Evolutionary conservation across 2,113 vertebrate genomes (phyloP).

Genomic region (Syngnathoides biaculeatus): DNA sequence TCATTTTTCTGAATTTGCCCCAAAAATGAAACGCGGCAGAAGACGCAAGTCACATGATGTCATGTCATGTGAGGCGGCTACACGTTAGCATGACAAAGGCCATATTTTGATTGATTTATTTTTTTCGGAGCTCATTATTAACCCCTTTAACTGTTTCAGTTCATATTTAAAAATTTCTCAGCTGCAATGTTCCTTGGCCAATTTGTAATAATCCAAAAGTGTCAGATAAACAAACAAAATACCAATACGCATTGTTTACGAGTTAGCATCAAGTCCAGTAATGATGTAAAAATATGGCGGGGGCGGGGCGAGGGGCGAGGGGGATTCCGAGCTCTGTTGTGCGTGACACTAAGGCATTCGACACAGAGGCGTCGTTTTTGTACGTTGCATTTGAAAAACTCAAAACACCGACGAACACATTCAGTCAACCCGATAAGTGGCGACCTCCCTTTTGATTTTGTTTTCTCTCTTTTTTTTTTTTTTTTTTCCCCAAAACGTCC

Average conservation of each 20-base stretch:
- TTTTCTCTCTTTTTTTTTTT: slow-evolving; percentile 23
- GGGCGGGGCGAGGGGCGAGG: slow-evolving; percentile 11
- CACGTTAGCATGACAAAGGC: background rate
- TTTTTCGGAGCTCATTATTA: background rate
- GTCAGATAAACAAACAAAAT: background rate
- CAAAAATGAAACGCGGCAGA: background rate
- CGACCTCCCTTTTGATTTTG: slow-evolving; percentile 28
- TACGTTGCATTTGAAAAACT: slow-evolving; percentile 53
- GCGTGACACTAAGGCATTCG: slow-evolving; percentile 71
- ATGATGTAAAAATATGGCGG: slow-evolving; percentile 6
- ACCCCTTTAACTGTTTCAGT: background rate
- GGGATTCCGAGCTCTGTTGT: slow-evolving; percentile 41
- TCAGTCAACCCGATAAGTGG: slow-evolving; percentile 51
- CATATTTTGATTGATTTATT: background rate
- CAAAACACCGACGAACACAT: slow-evolving; percentile 67
- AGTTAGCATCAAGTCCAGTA: background rate
- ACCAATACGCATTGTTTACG: background rate
- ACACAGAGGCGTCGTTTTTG: slow-evolving; percentile 56
- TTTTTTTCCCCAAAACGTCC: background rate
- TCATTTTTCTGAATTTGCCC: too few relatives aligned
- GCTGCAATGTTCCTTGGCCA: too few relatives aligned
- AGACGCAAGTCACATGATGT: slow-evolving; percentile 22
- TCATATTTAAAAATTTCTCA: background rate
- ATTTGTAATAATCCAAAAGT: background rate
- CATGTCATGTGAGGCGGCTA: background rate